These are phyloP conservation scores for Limnephilus lunatus DNA, from an alignment of 2,888 invertebrate species.

Conservation along the genomic window DNA sequence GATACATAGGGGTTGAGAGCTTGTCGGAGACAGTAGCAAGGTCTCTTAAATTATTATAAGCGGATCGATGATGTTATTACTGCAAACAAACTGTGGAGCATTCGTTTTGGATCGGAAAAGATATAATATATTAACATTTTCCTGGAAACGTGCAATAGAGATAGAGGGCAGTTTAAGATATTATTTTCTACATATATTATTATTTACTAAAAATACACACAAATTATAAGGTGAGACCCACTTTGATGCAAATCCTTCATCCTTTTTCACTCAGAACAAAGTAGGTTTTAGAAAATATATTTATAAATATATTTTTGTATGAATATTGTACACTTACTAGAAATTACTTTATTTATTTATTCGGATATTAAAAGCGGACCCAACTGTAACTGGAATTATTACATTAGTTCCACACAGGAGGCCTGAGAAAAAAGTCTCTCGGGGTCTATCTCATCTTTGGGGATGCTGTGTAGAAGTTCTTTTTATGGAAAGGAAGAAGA, in stretches of 20 bases:
- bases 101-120: background rate
- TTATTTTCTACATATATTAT: background rate
- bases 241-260: background rate
- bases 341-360: no score
- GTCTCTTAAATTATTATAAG: slow-evolving; percentile 28
- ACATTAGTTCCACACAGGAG: no score
- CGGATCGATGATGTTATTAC: background rate
- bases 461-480: no score
- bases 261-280: background rate
- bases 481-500: no score
- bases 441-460: no score
- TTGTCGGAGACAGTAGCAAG: slow-evolving; percentile 6
- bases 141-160: background rate
- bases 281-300: background rate
- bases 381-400: no score
- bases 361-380: no score
- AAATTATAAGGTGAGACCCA: background rate
- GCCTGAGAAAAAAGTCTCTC: no score
- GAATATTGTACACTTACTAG: no score
- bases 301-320: no score
- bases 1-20: slow-evolving; percentile 42
- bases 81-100: background rate
- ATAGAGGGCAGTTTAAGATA: background rate
- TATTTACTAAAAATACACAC: background rate
- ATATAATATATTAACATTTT: background rate